Percentiles rank a stretch among this genome's conserved stretches.
phyloP scores from a whole-genome alignment of 2,113 vertebrate species.

The Cricetomys ansorgei region DNA sequence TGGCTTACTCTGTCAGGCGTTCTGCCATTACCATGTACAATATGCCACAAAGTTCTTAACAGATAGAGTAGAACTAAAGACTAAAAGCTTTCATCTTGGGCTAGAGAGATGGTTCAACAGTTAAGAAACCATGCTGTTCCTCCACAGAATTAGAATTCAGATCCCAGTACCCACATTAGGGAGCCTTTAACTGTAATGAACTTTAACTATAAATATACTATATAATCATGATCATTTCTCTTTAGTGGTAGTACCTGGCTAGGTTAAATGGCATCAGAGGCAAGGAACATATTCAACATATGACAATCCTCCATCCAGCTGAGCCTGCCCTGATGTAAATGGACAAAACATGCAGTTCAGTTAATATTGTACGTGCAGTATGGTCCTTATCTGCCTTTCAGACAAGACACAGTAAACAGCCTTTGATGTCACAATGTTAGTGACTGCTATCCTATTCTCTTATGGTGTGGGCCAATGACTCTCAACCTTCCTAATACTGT shows the following conservation, averaged over 20 bases:
- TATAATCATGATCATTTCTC: neutral
- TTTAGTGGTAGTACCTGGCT: neutral
- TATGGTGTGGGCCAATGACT: no score
- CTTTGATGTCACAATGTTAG: constrained; percentile 57
- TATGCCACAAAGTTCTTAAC: neutral
- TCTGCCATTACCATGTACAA: neutral
- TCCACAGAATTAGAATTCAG: neutral
- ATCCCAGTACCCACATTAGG: neutral
- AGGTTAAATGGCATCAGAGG: neutral
- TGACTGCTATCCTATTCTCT: constrained; percentile 72
- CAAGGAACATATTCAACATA: neutral
- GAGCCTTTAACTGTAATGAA: no score
- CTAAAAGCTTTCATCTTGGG: neutral
- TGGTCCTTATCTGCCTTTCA: neutral
- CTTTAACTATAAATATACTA: no score
- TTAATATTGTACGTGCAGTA: neutral
- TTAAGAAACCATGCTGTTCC: neutral
- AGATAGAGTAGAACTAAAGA: neutral
- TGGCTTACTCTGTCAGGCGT: neutral
- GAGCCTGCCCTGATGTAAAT: neutral
- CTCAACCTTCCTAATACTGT: no score
- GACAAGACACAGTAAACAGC: neutral
- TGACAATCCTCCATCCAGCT: neutral
- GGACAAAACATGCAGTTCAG: neutral
- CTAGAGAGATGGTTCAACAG: neutral